These are phyloP conservation scores for Andricus quercusramuli DNA, from an alignment of 2,888 invertebrate genomes.

Conservation along the genomic window DNA sequence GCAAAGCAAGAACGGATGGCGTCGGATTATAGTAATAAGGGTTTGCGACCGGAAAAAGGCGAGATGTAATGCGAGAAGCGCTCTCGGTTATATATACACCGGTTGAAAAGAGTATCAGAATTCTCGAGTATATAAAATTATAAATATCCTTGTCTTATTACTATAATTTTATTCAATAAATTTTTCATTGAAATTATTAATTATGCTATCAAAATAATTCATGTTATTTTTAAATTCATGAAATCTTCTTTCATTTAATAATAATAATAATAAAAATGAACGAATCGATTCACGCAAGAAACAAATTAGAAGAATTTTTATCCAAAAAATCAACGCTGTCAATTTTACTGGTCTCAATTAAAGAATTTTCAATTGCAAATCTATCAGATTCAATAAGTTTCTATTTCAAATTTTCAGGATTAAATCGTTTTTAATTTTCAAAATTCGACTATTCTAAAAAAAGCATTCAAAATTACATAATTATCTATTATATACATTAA, in stretches of 20 bases:
- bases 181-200: conserved; percentile 46
- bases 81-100: conserved; percentile 1
- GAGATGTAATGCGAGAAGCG: conserved; percentile 48
- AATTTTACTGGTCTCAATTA: too few species aligned
- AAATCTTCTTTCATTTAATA: not conserved
- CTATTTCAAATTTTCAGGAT: too few species aligned
- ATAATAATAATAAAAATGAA: too few species aligned
- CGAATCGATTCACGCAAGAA: too few species aligned
- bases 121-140: not conserved
- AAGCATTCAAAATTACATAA: too few species aligned
- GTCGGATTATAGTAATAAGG: conserved; percentile 54
- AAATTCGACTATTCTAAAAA: too few species aligned
- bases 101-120: conserved; percentile 8
- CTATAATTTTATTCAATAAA: conserved; percentile 69
- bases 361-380: too few species aligned
- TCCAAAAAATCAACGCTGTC: too few species aligned
- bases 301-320: too few species aligned
- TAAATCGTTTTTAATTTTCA: too few species aligned
- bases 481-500: too few species aligned
- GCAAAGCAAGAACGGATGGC: conserved; percentile 49
- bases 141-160: conserved; percentile 57
- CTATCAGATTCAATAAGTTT: too few species aligned
- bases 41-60: conserved; percentile 37
- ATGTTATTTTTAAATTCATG: not conserved
- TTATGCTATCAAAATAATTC: not conserved